Base-by-base conservation (phyloP, 2,113 vertebrate genomes). In the Eretmochelys imbricata region DNA sequence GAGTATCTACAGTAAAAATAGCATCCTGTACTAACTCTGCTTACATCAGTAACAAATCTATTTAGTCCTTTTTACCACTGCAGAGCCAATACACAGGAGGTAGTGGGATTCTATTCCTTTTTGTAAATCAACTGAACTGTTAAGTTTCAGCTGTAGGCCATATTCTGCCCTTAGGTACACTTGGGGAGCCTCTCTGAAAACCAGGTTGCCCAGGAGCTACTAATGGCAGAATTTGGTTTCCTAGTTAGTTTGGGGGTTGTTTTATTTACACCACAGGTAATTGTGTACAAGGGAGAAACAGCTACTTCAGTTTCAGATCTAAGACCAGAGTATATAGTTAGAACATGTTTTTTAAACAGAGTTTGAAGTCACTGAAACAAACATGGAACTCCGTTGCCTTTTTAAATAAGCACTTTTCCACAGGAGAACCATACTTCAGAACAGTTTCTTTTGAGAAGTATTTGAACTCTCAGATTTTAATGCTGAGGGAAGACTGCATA, bases 161-260 rank as follows among this genome's bases (percentile, higher is more conserved):
- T 65, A 55, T 8, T 42, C 1, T 76, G 6, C 9, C 87, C 8
- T 78, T 46, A 10, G 7, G n/a, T 80, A 16, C 7, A 65, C 80
- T 62, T 0, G 82, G 24, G 19, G 0, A 25, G 13, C 20, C 50
- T 81, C 35, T n/a, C 10, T 57, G 8, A 86, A 84, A 80, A 11
- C 2, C 19, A 19, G 1, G 1, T 1, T 83, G 17, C 8, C 65
- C 35, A 38, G 35, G 35, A 38, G 35, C 19, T 38, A 48, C 42
- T 48, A 13, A 48, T 24, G 24, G 12, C 75, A 76, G 25, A 76
- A 76, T 14, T 8, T 42, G 72, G 20, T 46, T 22, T 76, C 29
- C 38, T 38, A 62, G 29, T 62, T 65, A 17, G 62, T 35, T 17
- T 59, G 14, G 14, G 31, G 59, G 31, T 65, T 13, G 29, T 65